Evolutionary conservation across 2,797 vertebrate species (phyloP).

Genomic region (Lepus oiostolus): DNA sequence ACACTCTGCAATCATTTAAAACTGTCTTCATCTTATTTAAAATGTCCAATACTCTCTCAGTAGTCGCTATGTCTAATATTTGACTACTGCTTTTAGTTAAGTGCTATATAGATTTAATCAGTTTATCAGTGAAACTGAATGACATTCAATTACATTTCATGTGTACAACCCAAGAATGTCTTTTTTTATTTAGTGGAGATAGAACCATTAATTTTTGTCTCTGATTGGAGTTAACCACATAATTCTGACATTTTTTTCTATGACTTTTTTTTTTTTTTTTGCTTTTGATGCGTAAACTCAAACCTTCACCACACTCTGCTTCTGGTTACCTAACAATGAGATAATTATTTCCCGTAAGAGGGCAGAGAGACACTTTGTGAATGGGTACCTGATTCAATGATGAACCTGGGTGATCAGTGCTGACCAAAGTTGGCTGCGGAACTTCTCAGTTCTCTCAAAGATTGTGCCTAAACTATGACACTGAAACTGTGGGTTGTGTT

Average conservation of each 20-base stretch:
- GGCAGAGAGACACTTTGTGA: neutral
- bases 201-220: constrained; percentile 52
- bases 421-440: neutral
- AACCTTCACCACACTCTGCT: neutral
- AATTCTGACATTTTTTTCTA: constrained; percentile 7
- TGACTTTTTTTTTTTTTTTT: neutral
- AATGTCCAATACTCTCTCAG: neutral
- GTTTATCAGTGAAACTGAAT: constrained; percentile 39
- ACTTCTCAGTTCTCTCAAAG: neutral
- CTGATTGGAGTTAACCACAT: constrained; percentile 6
- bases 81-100: neutral
- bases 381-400: neutral
- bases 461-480: neutral
- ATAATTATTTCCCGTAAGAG: constrained; percentile 7
- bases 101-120: neutral
- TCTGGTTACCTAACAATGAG: neutral
- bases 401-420: neutral
- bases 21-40: neutral
- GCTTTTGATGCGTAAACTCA: neutral
- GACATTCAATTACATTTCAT: constrained; percentile 32
- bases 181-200: neutral
- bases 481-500: neutral
- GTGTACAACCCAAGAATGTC: neutral
- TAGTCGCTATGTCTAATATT: neutral
- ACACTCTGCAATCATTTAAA: neutral